Evolutionary conservation across 37 sponge, comb jelly and placozoan species (phyloP), one percentile per base, ranked within the genome.

Genomic region (Chondrosia reniformis): DNA sequence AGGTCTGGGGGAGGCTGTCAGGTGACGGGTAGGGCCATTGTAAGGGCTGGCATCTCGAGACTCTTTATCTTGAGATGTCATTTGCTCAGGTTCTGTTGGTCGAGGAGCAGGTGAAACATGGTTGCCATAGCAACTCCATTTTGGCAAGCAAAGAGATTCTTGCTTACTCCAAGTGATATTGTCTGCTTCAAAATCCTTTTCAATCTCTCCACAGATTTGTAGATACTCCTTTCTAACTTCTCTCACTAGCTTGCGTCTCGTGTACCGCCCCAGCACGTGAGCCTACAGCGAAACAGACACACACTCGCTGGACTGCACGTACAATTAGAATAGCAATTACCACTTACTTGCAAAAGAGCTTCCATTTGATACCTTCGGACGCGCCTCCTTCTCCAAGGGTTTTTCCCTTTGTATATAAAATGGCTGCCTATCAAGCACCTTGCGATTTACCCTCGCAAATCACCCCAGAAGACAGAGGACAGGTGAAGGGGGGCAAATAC

Each of bases 141-240:
- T 6, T 6, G 61, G 61, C n/a, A 13, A 13, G n/a, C 61, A 59
- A 7, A 59, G n/a, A 59, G n/a, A 30, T 30, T 30, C 28, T 49
- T 10, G 10, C 6, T 6, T 59, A 30, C 28, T 59, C 61, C 61
- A 59, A 19, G n/a, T 30, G 61, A 69, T 44, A 40, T 44, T 24
- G n/a, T 6, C 10, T 6, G 72, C 22, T 1, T 40, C 43, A 40
- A 69, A 69, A 5, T 28, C 59, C 13, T 65, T 52, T 38, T 80
- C 79, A 32, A 88, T 45, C 27, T 67, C 46, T 6, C 33, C 25
- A 28, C 79, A 84, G 22, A 80, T 67, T 17, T 57, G n/a, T 57
- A 83, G 77, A 52, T 83, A 88, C 19, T 88, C 84, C 36, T 37
- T 32, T 37, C 89, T 55, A n/a, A 88, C 81, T 6, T 28, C 43